Percentiles rank a stretch among this genome's conserved stretches.
Conservation (phyloP, 2,113 vertebrate species). For the Trogon melanurus region DNA sequence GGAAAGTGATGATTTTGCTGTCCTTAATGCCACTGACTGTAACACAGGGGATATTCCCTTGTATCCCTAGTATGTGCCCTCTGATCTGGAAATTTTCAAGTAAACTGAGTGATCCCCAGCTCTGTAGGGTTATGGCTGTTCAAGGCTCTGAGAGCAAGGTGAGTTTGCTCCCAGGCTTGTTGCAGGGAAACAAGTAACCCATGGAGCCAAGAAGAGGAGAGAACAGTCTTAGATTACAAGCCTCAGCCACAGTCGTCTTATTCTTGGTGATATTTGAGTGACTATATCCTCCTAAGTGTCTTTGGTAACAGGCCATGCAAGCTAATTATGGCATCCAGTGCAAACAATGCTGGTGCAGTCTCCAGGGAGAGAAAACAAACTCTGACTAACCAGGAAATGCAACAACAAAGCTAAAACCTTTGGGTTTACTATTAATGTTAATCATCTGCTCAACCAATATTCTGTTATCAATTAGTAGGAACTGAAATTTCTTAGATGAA, state of each 20-base stretch:
- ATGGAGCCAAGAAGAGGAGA: neutral
- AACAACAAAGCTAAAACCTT: neutral
- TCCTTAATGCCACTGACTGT: neutral
- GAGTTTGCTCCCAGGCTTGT: neutral
- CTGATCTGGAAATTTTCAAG: neutral
- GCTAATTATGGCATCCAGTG: neutral
- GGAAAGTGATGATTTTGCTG: neutral
- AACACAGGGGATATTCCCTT: neutral
- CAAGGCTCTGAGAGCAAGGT: neutral
- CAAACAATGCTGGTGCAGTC: neutral
- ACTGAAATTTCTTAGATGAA: neutral
- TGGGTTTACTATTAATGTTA: neutral
- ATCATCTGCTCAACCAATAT: neutral
- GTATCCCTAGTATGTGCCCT: rapidly evolving
- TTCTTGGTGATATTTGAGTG: neutral
- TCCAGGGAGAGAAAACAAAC: constrained; percentile 4
- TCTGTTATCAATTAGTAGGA: neutral
- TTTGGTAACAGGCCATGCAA: neutral
- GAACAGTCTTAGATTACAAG: neutral
- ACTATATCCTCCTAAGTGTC: neutral
- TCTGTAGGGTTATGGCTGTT: neutral
- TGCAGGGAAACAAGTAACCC: neutral
- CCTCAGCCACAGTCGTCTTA: neutral
- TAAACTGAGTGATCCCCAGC: neutral
- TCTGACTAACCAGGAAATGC: neutral